Evolutionary conservation across 2,888 invertebrate species (phyloP).

Genomic region (Drosophila peninsularis): DNA sequence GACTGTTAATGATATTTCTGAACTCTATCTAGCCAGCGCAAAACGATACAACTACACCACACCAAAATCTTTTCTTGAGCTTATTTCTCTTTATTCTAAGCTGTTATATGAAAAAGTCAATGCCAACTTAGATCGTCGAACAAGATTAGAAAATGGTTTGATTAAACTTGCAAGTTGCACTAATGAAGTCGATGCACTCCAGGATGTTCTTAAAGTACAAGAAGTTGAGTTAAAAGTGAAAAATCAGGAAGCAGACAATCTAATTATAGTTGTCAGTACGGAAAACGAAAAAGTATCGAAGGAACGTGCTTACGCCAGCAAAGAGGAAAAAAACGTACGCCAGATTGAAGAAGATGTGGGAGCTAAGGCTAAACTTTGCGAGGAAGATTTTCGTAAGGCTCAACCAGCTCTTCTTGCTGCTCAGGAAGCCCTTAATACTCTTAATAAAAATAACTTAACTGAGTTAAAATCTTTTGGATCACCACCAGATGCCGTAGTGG

Average conservation of each 20-base stretch:
- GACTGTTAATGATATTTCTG: slow-evolving; percentile 94
- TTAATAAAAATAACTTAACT: slow-evolving; percentile 96
- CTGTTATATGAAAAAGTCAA: slow-evolving; percentile 88
- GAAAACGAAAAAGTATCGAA: slow-evolving; percentile 96
- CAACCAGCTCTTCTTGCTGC: slow-evolving; percentile 96
- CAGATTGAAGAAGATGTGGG: slow-evolving; percentile 95
- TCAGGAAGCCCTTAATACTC: slow-evolving; percentile 94
- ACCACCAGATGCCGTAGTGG: slow-evolving; percentile 94
- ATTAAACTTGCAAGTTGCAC: slow-evolving; percentile 94
- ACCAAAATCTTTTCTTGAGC: slow-evolving; percentile 97
- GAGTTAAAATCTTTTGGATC: slow-evolving; percentile 97
- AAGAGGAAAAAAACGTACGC: slow-evolving; percentile 95
- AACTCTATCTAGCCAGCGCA: slow-evolving; percentile 92
- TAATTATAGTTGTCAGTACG: slow-evolving; percentile 93
- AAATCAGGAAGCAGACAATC: slow-evolving; percentile 94
- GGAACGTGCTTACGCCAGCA: slow-evolving; percentile 92
- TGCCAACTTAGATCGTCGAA: slow-evolving; percentile 90
- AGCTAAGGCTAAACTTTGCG: slow-evolving; percentile 93
- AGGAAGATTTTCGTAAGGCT: slow-evolving; percentile 94
- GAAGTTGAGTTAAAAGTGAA: slow-evolving; percentile 93
- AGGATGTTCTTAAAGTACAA: slow-evolving; percentile 89
- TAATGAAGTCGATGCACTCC: slow-evolving; percentile 93
- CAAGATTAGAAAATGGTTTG: slow-evolving; percentile 93
- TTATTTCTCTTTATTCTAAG: slow-evolving; percentile 93
- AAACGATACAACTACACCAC: slow-evolving; percentile 97